phyloP scores from a whole-genome alignment of 1,140 invertebrate species.

The Bombus waltoni region DNA sequence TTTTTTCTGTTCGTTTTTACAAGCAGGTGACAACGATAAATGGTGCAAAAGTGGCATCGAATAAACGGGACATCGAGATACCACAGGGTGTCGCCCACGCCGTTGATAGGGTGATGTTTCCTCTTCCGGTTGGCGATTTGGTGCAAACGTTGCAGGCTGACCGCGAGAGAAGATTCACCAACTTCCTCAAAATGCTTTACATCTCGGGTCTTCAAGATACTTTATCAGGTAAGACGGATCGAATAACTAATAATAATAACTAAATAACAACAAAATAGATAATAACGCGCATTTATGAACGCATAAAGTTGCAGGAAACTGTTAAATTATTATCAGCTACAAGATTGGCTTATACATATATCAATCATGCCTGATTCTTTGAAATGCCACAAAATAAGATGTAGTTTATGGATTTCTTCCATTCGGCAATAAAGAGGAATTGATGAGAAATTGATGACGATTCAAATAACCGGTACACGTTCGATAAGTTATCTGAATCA shows the following conservation, averaged over 20 bases:
- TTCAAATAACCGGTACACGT: not conserved
- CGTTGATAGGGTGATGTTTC: constrained; percentile 94
- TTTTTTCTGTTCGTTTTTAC: constrained; percentile 1
- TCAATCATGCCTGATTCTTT: too few species aligned
- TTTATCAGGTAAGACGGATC: constrained; percentile 84
- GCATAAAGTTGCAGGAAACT: too few species aligned
- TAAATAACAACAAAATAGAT: too few species aligned
- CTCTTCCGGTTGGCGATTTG: constrained; percentile 91
- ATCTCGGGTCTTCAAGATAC: constrained; percentile 89
- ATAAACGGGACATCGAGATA: constrained; percentile 91
- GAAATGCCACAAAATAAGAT: too few species aligned
- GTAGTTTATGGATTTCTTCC: not conserved
- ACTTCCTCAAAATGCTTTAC: constrained; percentile 89
- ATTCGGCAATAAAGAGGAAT: not conserved
- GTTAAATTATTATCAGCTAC: not conserved
- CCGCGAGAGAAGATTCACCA: constrained; percentile 89
- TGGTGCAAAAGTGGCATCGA: constrained; percentile 89
- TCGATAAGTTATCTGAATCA: not conserved
- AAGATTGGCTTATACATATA: not conserved
- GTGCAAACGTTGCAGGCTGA: constrained; percentile 92
- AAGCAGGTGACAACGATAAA: constrained; percentile 91
- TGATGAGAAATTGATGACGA: not conserved
- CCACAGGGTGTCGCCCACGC: constrained; percentile 93
- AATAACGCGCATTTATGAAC: too few species aligned
- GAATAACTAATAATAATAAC: not conserved